These are phyloP conservation scores for Drosophila anceps DNA, from an alignment of 2,888 invertebrate species.

Conservation along the genomic window DNA sequence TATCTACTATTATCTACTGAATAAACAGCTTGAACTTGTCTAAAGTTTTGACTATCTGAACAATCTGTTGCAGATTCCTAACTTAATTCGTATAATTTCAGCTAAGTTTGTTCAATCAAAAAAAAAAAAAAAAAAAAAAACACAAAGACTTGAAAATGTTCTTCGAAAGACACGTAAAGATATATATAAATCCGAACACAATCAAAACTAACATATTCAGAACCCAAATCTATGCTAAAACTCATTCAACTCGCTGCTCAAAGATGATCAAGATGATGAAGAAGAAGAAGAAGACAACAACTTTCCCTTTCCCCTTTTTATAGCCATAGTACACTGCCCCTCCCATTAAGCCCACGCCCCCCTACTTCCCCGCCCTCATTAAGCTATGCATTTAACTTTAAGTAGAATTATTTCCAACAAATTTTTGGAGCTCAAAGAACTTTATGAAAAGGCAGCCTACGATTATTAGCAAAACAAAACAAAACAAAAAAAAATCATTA, in stretches of 20 bases:
- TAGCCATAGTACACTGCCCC: constrained; percentile 58
- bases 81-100: constrained; percentile 11
- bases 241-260: constrained; percentile 43
- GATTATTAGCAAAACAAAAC: constrained; percentile 54
- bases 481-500: no score
- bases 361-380: constrained; percentile 16
- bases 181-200: constrained; percentile 33
- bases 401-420: constrained; percentile 69
- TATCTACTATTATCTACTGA: constrained; percentile 28
- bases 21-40: constrained; percentile 19
- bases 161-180: constrained; percentile 48
- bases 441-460: constrained; percentile 59
- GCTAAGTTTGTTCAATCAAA: constrained; percentile 55
- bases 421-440: constrained; percentile 54
- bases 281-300: constrained; percentile 6
- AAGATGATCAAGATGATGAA: not conserved
- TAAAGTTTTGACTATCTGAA: constrained; percentile 8
- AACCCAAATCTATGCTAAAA: constrained; percentile 18
- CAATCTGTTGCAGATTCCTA: constrained; percentile 17
- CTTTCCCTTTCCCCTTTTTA: not conserved
- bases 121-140: constrained; percentile 25
- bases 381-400: constrained; percentile 61
- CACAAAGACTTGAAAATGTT: constrained; percentile 64
- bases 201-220: constrained; percentile 54
- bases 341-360: no score